Evolutionary conservation across 1,140 invertebrate genomes (phyloP).

Genomic region (Drosophila ironensis): DNA sequence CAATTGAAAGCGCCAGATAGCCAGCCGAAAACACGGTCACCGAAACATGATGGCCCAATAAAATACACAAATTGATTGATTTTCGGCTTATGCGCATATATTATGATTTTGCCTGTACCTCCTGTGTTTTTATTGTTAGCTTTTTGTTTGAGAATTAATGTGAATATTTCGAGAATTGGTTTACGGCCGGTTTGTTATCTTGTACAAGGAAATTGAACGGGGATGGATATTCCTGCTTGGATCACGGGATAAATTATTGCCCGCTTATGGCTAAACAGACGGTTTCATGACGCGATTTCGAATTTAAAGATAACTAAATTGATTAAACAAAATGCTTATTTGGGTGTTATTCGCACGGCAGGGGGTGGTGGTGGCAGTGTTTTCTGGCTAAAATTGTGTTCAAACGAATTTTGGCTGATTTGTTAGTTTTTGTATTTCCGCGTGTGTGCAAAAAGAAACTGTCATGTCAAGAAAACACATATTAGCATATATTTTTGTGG

Average conservation of each 20-base stretch:
- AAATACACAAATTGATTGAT: conserved; percentile 72
- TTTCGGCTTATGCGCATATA: conserved; percentile 27
- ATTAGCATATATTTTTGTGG: background rate
- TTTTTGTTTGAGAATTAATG: conserved; percentile 49
- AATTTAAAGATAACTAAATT: conserved; percentile 23
- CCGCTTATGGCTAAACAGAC: conserved; percentile 15
- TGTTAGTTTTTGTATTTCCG: no score
- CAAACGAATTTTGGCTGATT: no score
- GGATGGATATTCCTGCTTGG: conserved; percentile 8
- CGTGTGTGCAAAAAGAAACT: no score
- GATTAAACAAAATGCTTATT: conserved; percentile 15
- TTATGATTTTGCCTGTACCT: background rate
- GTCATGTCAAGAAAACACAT: conserved; percentile 2
- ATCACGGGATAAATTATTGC: conserved; percentile 11
- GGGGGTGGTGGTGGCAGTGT: background rate
- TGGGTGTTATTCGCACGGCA: background rate
- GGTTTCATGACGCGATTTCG: conserved; percentile 32
- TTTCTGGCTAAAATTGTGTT: conserved; percentile 1
- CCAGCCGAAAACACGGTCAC: conserved; percentile 1
- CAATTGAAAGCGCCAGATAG: conserved; percentile 63
- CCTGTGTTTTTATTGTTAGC: conserved; percentile 11
- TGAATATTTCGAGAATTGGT: conserved; percentile 48
- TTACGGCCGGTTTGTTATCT: conserved; percentile 32
- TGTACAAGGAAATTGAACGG: conserved; percentile 26
- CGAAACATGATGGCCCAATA: conserved; percentile 42